These are phyloP conservation scores for Mobula hypostoma DNA, from an alignment of 2,113 vertebrate genomes.

Conservation along the genomic window DNA sequence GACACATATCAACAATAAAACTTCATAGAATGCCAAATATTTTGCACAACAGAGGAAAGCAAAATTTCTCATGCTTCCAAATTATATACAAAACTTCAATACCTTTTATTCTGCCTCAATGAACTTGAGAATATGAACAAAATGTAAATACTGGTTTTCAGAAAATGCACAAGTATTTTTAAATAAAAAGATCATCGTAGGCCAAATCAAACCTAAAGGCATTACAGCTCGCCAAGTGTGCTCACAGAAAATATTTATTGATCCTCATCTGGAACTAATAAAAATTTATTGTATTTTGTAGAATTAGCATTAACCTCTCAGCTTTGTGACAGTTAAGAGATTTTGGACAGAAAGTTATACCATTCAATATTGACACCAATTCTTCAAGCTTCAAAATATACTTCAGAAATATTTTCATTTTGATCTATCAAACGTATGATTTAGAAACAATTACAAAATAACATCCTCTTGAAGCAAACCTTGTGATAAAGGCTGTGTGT, in stretches of 20 bases:
- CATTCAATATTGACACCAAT: background rate
- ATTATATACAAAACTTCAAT: background rate
- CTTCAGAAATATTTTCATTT: background rate
- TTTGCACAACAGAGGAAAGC: background rate
- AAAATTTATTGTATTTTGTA: background rate
- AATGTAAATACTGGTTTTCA: no score
- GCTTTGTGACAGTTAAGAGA: background rate
- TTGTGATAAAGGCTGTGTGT: slow-evolving; percentile 75
- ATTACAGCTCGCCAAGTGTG: background rate
- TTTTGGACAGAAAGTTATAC: background rate
- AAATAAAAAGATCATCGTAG: background rate
- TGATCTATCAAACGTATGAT: background rate
- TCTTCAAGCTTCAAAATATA: background rate
- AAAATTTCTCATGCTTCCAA: background rate
- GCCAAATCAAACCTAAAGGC: background rate
- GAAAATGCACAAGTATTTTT: no score
- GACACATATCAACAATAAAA: background rate
- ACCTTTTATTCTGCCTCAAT: background rate
- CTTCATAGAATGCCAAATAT: background rate
- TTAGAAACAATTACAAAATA: background rate
- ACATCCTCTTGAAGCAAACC: slow-evolving; percentile 56
- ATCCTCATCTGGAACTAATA: background rate
- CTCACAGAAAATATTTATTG: background rate
- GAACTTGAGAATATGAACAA: background rate
- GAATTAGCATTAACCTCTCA: background rate